phyloP scores from a whole-genome alignment of 1,140 invertebrate species.

The Drosophila nikananu region DNA sequence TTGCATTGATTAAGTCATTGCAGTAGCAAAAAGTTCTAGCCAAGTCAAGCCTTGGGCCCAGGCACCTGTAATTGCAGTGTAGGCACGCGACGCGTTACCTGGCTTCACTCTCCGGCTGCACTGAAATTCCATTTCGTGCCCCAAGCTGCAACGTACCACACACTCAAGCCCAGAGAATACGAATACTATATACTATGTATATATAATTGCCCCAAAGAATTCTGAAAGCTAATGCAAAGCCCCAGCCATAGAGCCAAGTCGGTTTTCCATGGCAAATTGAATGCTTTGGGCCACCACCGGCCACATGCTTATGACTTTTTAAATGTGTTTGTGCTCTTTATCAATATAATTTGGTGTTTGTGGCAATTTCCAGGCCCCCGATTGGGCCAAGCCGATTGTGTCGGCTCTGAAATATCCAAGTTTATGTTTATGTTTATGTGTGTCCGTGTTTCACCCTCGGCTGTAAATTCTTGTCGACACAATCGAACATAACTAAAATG shows the following conservation, averaged over 20 bases:
- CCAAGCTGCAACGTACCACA: constrained; percentile 20
- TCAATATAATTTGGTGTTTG: constrained; percentile 78
- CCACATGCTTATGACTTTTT: constrained; percentile 65
- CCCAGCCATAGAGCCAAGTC: not conserved
- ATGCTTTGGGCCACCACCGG: constrained; percentile 42
- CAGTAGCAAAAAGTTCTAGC: constrained; percentile 41
- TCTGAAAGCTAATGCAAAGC: constrained; percentile 37
- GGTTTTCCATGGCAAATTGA: constrained; percentile 51
- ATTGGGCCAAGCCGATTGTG: constrained; percentile 68
- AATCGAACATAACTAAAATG: not conserved
- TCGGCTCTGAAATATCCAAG: constrained; percentile 25
- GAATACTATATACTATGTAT: not conserved
- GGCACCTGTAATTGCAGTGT: constrained; percentile 48
- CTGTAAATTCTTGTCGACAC: constrained; percentile 71
- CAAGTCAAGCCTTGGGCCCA: constrained; percentile 24
- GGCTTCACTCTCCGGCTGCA: not conserved
- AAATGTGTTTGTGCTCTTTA: constrained; percentile 78
- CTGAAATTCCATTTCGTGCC: constrained; percentile 39
- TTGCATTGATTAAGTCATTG: constrained; percentile 42
- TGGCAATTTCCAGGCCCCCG: constrained; percentile 66
- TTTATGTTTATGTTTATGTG: constrained; percentile 18
- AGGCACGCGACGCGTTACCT: constrained; percentile 64
- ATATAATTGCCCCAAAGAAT: constrained; percentile 51
- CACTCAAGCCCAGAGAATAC: constrained; percentile 8
- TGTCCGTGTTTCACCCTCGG: constrained; percentile 60